Evolutionary conservation across 2,888 invertebrate species (phyloP).

Genomic region (Arctia plantaginis): DNA sequence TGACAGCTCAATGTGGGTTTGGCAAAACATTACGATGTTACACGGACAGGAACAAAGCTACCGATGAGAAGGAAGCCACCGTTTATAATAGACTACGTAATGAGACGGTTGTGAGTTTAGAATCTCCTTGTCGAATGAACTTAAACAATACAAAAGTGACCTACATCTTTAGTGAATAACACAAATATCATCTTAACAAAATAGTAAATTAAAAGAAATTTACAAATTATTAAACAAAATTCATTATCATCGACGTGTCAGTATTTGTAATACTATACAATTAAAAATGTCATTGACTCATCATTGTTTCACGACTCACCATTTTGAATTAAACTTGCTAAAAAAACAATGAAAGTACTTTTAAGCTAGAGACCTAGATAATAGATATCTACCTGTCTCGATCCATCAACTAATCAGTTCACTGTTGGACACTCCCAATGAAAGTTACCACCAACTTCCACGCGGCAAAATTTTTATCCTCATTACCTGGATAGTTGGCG

Average conservation of each 20-base stretch:
- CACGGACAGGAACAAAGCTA: slow-evolving; percentile 52
- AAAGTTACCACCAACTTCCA: no score
- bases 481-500: no score
- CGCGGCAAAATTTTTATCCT: no score
- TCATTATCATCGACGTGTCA: neutral
- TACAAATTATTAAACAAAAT: neutral
- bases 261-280: neutral
- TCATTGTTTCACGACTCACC: neutral
- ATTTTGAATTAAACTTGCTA: neutral
- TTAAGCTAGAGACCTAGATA: neutral
- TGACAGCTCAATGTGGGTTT: slow-evolving; percentile 79
- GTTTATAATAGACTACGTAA: slow-evolving; percentile 47
- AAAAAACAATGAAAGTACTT: neutral
- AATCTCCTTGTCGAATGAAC: slow-evolving; percentile 37
- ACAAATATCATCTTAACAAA: neutral
- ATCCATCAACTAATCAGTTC: no score
- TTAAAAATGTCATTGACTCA: neutral
- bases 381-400: no score
- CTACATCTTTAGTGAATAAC: neutral
- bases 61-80: slow-evolving; percentile 54
- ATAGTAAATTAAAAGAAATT: neutral
- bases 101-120: slow-evolving; percentile 39
- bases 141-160: neutral
- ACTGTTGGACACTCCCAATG: no score
- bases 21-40: slow-evolving; percentile 64